Evolutionary conservation across 2,113 vertebrate species (phyloP).

Genomic region (Petaurus breviceps): DNA sequence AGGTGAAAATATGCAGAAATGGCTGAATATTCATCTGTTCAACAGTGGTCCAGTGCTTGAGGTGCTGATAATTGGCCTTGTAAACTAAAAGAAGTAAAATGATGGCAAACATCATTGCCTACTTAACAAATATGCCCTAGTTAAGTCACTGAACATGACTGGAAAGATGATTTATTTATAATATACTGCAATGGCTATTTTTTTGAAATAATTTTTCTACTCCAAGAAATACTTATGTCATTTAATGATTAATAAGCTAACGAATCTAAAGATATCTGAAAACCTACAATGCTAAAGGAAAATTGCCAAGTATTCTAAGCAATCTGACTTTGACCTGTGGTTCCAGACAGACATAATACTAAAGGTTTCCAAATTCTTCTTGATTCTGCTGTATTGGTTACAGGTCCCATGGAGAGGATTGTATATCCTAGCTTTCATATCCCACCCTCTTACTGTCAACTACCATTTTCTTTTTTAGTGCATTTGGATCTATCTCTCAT

Average conservation of each 20-base stretch:
- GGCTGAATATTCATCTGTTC: not conserved
- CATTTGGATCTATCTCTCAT: not conserved
- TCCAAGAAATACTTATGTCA: not conserved
- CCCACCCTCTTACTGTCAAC: not conserved
- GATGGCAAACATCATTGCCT: not conserved
- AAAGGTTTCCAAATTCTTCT: not conserved
- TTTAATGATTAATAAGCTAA: not conserved
- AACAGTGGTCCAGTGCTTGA: not conserved
- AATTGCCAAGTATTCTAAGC: not conserved
- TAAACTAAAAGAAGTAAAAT: not conserved
- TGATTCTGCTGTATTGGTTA: not conserved
- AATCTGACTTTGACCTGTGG: not conserved
- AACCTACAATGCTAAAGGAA: not conserved
- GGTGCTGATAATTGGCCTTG: not conserved
- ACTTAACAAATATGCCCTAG: not conserved
- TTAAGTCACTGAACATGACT: not conserved
- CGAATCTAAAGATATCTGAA: not conserved
- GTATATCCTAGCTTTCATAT: not conserved
- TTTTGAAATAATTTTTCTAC: not conserved
- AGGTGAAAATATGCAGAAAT: not conserved
- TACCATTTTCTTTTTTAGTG: not conserved
- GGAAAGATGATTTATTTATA: not conserved
- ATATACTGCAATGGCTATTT: not conserved
- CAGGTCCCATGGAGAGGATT: not conserved
- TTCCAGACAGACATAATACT: not conserved